Conservation (phyloP, 2,113 vertebrate species). For the Choloepus hoffmanni region DNA sequence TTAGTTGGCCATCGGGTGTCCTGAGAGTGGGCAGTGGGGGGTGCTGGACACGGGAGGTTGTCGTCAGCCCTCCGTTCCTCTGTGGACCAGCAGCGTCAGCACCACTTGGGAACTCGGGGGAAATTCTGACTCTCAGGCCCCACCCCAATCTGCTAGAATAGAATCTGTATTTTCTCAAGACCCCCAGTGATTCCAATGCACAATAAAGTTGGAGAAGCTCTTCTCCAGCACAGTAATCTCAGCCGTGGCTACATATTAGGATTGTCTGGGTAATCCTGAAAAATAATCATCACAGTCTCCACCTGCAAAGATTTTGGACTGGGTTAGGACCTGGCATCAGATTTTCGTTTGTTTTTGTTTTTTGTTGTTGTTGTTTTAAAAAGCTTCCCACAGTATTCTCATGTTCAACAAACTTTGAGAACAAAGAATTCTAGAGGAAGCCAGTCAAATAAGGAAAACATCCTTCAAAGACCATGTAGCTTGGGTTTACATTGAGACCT, state of each 20-base stretch:
- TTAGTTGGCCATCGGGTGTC: not conserved
- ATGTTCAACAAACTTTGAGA: not conserved
- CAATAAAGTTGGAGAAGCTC: not conserved
- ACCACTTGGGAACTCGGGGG: not conserved
- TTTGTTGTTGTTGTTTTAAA: not conserved
- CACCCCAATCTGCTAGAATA: not conserved
- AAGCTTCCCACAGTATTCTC: not conserved
- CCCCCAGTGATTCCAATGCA: rapidly evolving
- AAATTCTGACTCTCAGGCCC: not conserved
- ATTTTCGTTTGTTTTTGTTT: not conserved
- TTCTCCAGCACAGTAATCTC: not conserved
- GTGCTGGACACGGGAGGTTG: no score
- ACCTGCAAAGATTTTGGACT: not conserved
- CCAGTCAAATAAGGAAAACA: not conserved
- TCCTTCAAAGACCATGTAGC: not conserved
- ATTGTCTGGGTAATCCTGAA: not conserved
- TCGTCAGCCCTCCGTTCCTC: not conserved
- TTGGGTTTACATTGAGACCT: not conserved
- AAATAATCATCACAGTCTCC: not conserved
- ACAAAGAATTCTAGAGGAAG: not conserved
- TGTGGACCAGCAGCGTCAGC: not conserved
- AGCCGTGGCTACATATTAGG: not conserved
- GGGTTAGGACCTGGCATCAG: not conserved
- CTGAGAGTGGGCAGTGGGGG: not conserved
- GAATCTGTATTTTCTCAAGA: not conserved